These are phyloP conservation scores for Gymnoscopelus microlampas DNA, from an alignment of 2,797 vertebrate genomes.

Conservation along the genomic window DNA sequence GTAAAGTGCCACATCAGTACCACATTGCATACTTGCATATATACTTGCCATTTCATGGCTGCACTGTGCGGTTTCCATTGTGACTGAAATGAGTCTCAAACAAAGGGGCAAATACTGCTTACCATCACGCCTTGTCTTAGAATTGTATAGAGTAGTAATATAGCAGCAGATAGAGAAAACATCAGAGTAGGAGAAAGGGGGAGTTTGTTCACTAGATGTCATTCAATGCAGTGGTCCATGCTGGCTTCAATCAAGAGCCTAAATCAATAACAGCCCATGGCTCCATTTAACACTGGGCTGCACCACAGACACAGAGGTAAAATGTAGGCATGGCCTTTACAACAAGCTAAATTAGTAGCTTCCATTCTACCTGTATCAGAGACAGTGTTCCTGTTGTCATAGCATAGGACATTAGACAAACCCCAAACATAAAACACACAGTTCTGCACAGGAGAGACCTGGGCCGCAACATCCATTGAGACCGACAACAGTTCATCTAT, in stretches of 20 bases:
- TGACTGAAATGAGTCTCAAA: constrained; percentile 16
- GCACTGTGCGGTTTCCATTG: constrained; percentile 4
- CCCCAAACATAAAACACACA: no score
- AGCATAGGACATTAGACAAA: no score
- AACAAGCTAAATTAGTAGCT: background rate
- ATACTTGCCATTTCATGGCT: background rate
- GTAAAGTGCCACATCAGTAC: constrained; percentile 1
- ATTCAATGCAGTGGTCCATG: constrained; percentile 62
- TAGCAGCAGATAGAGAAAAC: constrained; percentile 24
- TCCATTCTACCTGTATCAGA: no score
- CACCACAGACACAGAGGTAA: constrained; percentile 20
- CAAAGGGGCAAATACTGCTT: background rate
- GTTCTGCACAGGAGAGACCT: constrained; percentile 10
- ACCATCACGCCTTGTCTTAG: background rate
- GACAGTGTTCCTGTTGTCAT: no score
- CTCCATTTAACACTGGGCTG: constrained; percentile 54
- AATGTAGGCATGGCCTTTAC: constrained; percentile 55
- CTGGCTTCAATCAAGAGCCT: constrained; percentile 59
- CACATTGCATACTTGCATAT: constrained; percentile 4
- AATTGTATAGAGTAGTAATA: constrained; percentile 9
- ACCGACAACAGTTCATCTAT: constrained; percentile 40
- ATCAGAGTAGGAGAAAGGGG: constrained; percentile 13
- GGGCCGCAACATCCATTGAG: constrained; percentile 46
- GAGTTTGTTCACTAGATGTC: constrained; percentile 53
- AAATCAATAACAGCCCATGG: constrained; percentile 72